phyloP scores from a whole-genome alignment of 2,888 invertebrate genomes.

The Coremacera marginata region DNA sequence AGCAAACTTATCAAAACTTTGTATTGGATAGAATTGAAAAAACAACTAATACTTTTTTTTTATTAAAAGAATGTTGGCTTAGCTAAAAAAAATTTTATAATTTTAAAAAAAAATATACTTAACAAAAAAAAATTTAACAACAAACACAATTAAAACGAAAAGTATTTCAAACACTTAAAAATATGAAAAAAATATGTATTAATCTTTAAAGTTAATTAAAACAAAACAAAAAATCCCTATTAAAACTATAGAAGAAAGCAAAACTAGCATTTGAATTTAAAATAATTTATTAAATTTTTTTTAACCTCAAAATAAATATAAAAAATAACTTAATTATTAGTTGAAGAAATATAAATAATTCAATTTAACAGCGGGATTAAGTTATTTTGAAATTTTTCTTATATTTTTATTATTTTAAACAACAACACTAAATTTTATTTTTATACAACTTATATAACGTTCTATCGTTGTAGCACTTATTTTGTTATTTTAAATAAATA shows the following conservation, averaged over 20 bases:
- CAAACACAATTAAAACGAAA: neutral
- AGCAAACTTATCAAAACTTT: too few relatives aligned
- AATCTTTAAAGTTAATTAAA: neutral
- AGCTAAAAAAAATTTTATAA: neutral
- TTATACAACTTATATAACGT: neutral
- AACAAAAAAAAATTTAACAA: neutral
- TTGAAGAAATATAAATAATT: neutral
- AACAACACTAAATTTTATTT: neutral
- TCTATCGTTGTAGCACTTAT: conserved; percentile 5
- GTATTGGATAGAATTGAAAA: neutral
- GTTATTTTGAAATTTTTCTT: neutral
- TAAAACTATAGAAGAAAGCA: neutral
- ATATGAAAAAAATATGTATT: conserved; percentile 16
- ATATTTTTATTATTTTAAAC: conserved; percentile 1
- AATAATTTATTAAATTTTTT: conserved; percentile 4
- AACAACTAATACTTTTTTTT: neutral
- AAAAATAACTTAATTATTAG: neutral
- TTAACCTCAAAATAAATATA: neutral
- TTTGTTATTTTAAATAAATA: conserved; percentile 13
- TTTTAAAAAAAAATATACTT: neutral
- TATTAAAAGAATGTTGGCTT: neutral
- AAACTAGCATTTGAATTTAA: conserved; percentile 19
- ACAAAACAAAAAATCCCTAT: neutral
- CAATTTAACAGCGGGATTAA: conserved; percentile 22
- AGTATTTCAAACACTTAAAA: conserved; percentile 19